Evolutionary conservation across 2,888 invertebrate genomes (phyloP).

Genomic region (Laspeyria flexula): DNA sequence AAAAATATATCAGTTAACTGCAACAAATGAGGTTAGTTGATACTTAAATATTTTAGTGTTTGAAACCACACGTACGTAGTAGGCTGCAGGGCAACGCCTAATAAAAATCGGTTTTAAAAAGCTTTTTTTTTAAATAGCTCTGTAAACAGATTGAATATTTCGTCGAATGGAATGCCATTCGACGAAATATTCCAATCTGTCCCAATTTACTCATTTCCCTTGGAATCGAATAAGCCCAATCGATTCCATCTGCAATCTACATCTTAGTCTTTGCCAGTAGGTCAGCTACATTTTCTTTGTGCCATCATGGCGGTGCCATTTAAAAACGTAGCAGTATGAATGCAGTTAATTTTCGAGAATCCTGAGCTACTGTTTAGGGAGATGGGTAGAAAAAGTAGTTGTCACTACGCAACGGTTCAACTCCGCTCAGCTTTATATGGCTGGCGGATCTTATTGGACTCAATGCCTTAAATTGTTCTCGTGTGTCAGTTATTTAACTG

Average conservation of each 20-base stretch:
- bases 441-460: conserved; percentile 35
- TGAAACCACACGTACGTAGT: no score
- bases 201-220: no score
- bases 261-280: conserved; percentile 15
- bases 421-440: conserved; percentile 44
- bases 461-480: conserved; percentile 7
- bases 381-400: conserved; percentile 41
- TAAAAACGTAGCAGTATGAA: conserved; percentile 35
- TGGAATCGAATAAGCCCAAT: neutral
- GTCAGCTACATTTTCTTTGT: conserved; percentile 34
- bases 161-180: no score
- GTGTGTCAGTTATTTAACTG: conserved; percentile 3
- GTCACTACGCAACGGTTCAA: conserved; percentile 34
- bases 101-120: no score
- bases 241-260: conserved; percentile 3
- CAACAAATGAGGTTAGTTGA: no score
- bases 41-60: no score
- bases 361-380: conserved; percentile 45
- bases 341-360: conserved; percentile 56
- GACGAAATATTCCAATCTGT: no score
- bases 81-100: no score
- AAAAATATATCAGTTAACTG: no score
- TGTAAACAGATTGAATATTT: no score
- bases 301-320: no score
- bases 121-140: no score